Evolutionary conservation across 2,888 invertebrate species (phyloP), one percentile per base, ranked within the genome.

Genomic region (Folsomia candida): DNA sequence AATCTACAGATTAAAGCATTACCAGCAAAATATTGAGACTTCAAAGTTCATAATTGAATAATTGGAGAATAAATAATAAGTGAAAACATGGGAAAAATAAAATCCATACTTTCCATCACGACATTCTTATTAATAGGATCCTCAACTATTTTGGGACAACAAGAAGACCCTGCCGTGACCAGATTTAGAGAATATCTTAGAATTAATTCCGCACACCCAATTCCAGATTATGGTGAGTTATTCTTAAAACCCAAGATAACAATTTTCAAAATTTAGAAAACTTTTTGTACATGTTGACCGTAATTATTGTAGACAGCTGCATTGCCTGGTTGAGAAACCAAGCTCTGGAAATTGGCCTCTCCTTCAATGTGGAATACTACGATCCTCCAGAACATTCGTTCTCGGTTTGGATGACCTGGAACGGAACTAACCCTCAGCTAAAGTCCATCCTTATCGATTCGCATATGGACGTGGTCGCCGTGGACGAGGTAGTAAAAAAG

Each of bases 391-490:
- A 47, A 2, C 37, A 51, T 20, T 4, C 27, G 6, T 74, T 74
- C 63, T 69, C 96, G 67, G 89, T 92, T 0, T 84, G 96, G 26
- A 85, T 97, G 82, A 92, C 93, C 81, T 93, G 94, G 91, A 80
- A 81, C 28, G 97, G 97, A 51, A 87, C 85, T 0, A 87, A 92
- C 51, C 90, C 91, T 0, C 81, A 85, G 0, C 83, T 90, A 68
- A 89, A 91, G 3, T 84, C 91, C 0, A 86, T 98, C 72, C 82
- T 97, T 76, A 86, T 97, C 26, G 96, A 96, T 82, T 95, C 95
- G 3, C 97, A 98, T 82, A 96, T 93, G 89, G 97, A 98, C 83
- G 97, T 97, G 1, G 97, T 97, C 0, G 96, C 97, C 9, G 96
- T 95, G 0, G 94, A 91, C 82, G 88, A 89, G 75, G 94, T 94